Evolutionary conservation across 2,113 vertebrate species (phyloP).

Genomic region (Eleginops maclovinus): DNA sequence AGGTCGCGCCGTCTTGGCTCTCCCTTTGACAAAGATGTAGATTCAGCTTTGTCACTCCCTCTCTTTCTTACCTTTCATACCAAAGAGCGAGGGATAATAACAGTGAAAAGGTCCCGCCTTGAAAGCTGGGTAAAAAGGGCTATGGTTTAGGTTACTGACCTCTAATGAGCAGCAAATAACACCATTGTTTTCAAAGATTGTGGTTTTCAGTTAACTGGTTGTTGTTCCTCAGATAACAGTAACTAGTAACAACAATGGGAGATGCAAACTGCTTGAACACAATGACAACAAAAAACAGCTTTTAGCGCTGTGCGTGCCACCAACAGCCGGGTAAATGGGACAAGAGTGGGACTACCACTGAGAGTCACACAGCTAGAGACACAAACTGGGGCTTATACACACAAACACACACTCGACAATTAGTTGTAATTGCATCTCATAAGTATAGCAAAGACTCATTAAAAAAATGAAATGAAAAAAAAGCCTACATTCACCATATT

Average conservation of each 20-base stretch:
- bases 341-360: conserved; percentile 28
- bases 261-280: conserved; percentile 23
- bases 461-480: conserved; percentile 49
- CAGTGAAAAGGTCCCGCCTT: too few species aligned
- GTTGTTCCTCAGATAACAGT: conserved; percentile 29
- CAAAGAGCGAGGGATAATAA: too few species aligned
- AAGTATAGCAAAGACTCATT: conserved; percentile 51
- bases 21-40: too few species aligned
- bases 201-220: conserved; percentile 16
- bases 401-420: conserved; percentile 6
- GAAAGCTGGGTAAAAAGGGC: too few species aligned
- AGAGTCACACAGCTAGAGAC: conserved; percentile 23
- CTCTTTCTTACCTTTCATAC: too few species aligned
- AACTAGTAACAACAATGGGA: conserved; percentile 24
- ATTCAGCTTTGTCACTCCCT: too few species aligned
- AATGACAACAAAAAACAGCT: conserved; percentile 37
- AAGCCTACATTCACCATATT: conserved; percentile 16
- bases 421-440: too few species aligned
- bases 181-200: conserved; percentile 24
- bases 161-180: background rate
- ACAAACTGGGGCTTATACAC: conserved; percentile 8
- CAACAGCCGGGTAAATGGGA: conserved; percentile 28
- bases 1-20: too few species aligned
- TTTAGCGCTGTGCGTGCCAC: conserved; percentile 26
- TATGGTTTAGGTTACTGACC: conserved; percentile 7